Conservation (phyloP, 2,113 vertebrate genomes). For the Bubo bubo region DNA sequence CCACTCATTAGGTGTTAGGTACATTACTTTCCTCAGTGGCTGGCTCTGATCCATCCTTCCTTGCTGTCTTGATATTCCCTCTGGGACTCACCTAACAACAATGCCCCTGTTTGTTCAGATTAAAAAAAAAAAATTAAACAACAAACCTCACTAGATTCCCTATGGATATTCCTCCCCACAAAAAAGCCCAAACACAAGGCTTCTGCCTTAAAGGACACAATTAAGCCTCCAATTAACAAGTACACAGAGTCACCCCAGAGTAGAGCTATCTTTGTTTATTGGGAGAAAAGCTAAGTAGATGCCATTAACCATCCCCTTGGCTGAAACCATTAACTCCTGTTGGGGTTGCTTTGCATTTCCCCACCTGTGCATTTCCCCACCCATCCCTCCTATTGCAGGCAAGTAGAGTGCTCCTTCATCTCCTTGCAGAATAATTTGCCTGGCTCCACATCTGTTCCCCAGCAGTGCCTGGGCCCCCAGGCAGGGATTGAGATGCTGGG, state of each 20-base stretch:
- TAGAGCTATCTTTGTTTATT: background rate
- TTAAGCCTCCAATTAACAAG: background rate
- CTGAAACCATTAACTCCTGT: background rate
- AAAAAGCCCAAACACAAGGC: background rate
- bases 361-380: accelerated
- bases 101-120: background rate
- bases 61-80: background rate
- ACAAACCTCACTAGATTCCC: background rate
- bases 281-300: background rate
- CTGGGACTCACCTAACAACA: background rate
- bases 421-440: background rate
- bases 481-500: background rate
- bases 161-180: background rate
- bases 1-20: background rate
- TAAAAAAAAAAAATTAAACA: background rate
- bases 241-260: background rate
- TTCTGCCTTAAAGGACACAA: background rate
- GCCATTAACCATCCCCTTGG: background rate
- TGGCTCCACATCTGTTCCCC: background rate
- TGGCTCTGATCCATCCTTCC: background rate
- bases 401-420: background rate
- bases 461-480: background rate
- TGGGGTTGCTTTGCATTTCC: background rate
- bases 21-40: background rate
- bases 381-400: background rate